Conservation (phyloP, 2,797 vertebrate species). For the Hypotaenidia philippensis region DNA sequence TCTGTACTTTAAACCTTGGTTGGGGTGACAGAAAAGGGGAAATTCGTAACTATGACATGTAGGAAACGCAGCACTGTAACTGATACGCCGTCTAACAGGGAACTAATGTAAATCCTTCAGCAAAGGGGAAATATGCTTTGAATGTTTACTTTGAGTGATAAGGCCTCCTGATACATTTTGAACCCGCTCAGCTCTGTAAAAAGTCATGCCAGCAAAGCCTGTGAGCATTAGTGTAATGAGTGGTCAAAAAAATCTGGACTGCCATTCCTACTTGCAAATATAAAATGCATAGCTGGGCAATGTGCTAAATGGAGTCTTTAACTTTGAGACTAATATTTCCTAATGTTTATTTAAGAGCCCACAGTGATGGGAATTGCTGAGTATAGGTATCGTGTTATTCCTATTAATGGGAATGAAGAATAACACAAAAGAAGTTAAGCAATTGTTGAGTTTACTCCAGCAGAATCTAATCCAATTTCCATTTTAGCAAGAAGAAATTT, state of each 20-base stretch:
- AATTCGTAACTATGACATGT: background rate
- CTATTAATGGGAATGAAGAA: constrained; percentile 45
- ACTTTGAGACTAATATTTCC: constrained; percentile 8
- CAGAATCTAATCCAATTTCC: constrained; percentile 66
- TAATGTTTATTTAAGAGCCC: constrained; percentile 56
- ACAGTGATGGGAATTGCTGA: constrained; percentile 1
- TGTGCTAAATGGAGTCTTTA: constrained; percentile 3
- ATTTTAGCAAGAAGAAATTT: constrained; percentile 42
- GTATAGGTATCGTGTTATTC: constrained; percentile 27
- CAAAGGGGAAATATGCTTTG: background rate
- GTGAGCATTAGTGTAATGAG: background rate
- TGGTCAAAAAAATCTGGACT: background rate
- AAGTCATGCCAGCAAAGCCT: background rate
- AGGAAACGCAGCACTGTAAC: background rate
- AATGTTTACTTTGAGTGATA: constrained; percentile 38
- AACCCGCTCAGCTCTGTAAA: background rate
- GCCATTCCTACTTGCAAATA: background rate
- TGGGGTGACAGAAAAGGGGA: background rate
- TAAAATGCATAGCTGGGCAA: background rate
- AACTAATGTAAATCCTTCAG: constrained; percentile 35
- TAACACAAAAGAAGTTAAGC: constrained; percentile 45
- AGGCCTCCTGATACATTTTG: constrained; percentile 5
- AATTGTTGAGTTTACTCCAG: constrained; percentile 46
- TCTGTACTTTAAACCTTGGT: background rate
- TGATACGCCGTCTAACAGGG: background rate